These are phyloP conservation scores for Ypsolopha scabrella DNA, from an alignment of 2,888 invertebrate species.

Conservation along the genomic window DNA sequence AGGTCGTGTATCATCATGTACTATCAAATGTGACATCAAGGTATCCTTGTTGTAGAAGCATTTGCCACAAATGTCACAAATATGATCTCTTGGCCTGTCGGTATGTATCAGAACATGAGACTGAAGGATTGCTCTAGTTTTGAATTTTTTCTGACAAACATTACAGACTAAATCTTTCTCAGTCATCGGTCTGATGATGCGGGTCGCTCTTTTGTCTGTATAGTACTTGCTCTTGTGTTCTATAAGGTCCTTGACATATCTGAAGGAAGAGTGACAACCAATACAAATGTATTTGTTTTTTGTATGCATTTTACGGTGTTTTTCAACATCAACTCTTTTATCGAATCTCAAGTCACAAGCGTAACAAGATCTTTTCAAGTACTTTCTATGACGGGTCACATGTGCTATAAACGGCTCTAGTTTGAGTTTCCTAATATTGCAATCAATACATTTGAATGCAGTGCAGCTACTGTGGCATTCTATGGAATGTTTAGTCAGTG, in stretches of 20 bases:
- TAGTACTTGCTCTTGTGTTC: constrained; percentile 27
- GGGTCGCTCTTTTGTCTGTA: constrained; percentile 20
- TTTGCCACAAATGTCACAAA: constrained; percentile 47
- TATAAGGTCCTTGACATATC: constrained; percentile 21
- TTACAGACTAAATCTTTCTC: constrained; percentile 25
- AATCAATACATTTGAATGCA: constrained; percentile 74
- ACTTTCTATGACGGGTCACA: constrained; percentile 70
- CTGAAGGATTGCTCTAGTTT: constrained; percentile 27
- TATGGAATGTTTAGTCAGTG: constrained; percentile 61
- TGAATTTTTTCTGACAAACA: constrained; percentile 38
- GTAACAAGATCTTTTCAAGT: constrained; percentile 60
- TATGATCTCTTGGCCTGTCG: constrained; percentile 39
- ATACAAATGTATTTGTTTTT: constrained; percentile 25
- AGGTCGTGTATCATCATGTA: constrained; percentile 36
- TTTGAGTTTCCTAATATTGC: constrained; percentile 36
- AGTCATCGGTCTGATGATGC: constrained; percentile 16
- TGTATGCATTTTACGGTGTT: constrained; percentile 24
- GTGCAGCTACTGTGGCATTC: constrained; percentile 71
- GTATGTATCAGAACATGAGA: constrained; percentile 71
- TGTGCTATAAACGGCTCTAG: constrained; percentile 68
- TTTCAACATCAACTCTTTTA: constrained; percentile 15
- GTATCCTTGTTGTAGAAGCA: constrained; percentile 32
- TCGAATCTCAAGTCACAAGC: constrained; percentile 30
- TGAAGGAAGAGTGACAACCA: constrained; percentile 37
- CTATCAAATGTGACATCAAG: constrained; percentile 28